phyloP scores from a whole-genome alignment of 64 coral and sea anemone genomes.

The Pachyseris speciosa region DNA sequence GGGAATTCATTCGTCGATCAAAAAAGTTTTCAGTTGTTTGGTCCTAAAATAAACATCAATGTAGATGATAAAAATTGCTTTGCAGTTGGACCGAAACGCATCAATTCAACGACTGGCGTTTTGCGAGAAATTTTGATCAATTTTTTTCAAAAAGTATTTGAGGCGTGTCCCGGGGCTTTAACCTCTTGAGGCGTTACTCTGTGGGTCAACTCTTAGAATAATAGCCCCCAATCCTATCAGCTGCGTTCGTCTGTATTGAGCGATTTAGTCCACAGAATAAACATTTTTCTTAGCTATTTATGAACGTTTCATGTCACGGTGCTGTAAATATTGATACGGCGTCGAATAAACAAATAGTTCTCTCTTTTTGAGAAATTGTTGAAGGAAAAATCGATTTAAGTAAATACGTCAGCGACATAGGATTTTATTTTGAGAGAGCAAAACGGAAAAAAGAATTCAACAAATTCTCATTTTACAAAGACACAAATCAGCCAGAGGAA shows the following conservation, averaged over 20 bases:
- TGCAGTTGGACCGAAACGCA: background rate
- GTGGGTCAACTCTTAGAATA: background rate
- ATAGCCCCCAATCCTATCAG: slow-evolving; percentile 44
- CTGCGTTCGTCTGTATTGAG: slow-evolving; percentile 24
- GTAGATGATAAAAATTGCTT: background rate
- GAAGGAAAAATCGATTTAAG: slow-evolving; percentile 12
- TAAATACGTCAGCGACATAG: background rate
- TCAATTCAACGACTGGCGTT: background rate
- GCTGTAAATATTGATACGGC: slow-evolving; percentile 83
- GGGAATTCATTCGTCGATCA: background rate
- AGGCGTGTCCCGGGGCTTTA: slow-evolving; percentile 8
- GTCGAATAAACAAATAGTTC: slow-evolving; percentile 70
- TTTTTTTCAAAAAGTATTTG: slow-evolving; percentile 18
- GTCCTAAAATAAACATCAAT: too few relatives aligned
- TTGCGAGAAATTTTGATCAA: background rate
- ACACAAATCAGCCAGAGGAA: background rate
- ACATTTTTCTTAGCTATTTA: slow-evolving; percentile 83
- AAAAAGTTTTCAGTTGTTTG: too few relatives aligned
- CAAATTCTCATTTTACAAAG: slow-evolving; percentile 1
- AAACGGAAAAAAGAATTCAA: background rate
- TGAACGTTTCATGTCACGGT: slow-evolving; percentile 57
- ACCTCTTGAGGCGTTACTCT: background rate
- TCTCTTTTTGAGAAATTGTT: slow-evolving; percentile 1
- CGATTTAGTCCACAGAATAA: slow-evolving; percentile 66
- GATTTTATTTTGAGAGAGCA: slow-evolving; percentile 24